These are phyloP conservation scores for Epizoanthus illoricatus DNA, from an alignment of 92 coral and sea anemone species.

Conservation along the genomic window DNA sequence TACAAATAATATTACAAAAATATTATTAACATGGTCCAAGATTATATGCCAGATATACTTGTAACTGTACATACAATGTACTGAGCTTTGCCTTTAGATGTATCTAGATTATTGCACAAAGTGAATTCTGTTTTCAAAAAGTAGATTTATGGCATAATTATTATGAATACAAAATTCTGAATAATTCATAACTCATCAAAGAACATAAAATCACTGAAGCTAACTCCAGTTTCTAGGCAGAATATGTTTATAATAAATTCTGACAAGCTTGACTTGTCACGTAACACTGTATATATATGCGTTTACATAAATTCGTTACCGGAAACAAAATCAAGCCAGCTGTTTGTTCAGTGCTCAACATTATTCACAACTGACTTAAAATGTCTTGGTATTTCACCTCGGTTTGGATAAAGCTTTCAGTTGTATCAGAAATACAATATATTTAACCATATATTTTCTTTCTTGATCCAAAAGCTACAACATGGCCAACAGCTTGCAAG, in stretches of 20 bases:
- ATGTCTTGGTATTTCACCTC: background rate
- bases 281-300: background rate
- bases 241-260: background rate
- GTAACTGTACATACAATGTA: too few relatives aligned
- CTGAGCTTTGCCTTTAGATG: too few relatives aligned
- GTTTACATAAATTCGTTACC: background rate
- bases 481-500: background rate
- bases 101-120: too few relatives aligned
- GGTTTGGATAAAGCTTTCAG: background rate
- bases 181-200: slow-evolving; percentile 2
- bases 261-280: background rate
- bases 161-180: background rate
- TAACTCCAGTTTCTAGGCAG: background rate
- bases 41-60: too few relatives aligned
- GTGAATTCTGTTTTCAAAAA: too few relatives aligned
- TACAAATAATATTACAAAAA: too few relatives aligned
- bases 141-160: background rate
- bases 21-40: too few relatives aligned
- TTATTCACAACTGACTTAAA: background rate
- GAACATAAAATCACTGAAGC: background rate
- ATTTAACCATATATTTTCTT: background rate
- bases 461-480: background rate
- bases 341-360: background rate
- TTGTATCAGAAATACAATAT: background rate
- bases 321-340: background rate